Conservation (phyloP, 2,888 invertebrate genomes). For the Arenicola marina region DNA sequence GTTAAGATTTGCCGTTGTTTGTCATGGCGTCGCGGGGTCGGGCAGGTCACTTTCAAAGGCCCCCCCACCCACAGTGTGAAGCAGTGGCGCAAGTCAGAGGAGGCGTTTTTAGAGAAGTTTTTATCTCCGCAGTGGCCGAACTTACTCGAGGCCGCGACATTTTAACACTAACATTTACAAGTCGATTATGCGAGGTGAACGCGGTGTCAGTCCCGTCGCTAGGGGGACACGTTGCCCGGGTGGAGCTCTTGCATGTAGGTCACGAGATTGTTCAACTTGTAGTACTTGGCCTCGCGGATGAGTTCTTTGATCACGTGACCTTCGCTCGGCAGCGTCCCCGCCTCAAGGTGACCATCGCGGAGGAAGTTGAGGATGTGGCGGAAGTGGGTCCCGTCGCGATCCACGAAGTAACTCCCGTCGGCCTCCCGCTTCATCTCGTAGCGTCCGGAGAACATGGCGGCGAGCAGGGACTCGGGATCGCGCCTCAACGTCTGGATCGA, state of each 20-base stretch:
- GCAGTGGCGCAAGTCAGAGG: no score
- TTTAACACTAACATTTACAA: no score
- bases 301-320: conserved; percentile 32
- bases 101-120: no score
- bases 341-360: conserved; percentile 48
- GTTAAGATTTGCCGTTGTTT: no score
- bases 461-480: conserved; percentile 35
- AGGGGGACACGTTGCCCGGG: background rate
- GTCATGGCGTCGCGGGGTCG: no score
- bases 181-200: no score
- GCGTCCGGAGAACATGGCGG: conserved; percentile 40
- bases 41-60: no score
- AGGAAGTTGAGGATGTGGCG: conserved; percentile 56
- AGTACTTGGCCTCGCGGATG: conserved; percentile 38
- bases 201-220: no score
- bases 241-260: background rate
- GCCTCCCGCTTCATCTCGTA: conserved; percentile 30
- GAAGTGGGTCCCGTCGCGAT: conserved; percentile 42
- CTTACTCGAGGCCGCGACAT: no score
- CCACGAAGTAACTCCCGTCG: conserved; percentile 43
- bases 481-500: conserved; percentile 37
- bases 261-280: conserved; percentile 25
- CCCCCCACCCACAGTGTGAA: no score
- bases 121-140: no score
- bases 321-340: conserved; percentile 33